Evolutionary conservation across 2,888 invertebrate genomes (phyloP).

Genomic region (Parnassius smintheus): DNA sequence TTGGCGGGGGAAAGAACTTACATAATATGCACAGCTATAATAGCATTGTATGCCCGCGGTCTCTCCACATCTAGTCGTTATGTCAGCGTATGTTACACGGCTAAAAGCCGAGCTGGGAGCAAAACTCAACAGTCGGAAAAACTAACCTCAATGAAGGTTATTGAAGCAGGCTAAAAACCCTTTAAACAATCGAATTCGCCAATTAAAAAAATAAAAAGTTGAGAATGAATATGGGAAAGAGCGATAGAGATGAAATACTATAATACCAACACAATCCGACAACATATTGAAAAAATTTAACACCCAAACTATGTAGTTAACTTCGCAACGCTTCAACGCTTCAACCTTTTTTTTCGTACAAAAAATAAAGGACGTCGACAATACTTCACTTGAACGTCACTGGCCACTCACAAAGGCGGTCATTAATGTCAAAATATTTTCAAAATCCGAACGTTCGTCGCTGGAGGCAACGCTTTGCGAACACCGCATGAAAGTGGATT

Average conservation of each 20-base stretch:
- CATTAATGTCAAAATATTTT: conserved; percentile 80
- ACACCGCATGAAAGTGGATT: conserved; percentile 43
- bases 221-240: too few relatives aligned
- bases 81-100: too few relatives aligned
- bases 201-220: too few relatives aligned
- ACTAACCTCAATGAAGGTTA: too few relatives aligned
- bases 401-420: conserved; percentile 58
- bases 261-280: conserved; percentile 6
- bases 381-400: conserved; percentile 57
- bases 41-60: too few relatives aligned
- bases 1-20: too few relatives aligned
- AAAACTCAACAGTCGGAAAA: too few relatives aligned
- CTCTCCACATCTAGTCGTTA: too few relatives aligned
- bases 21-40: too few relatives aligned
- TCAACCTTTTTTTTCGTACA: conserved; percentile 29
- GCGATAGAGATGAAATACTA: not conserved
- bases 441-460: conserved; percentile 68
- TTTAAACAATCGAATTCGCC: too few relatives aligned
- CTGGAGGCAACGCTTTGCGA: conserved; percentile 60
- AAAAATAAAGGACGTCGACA: conserved; percentile 40
- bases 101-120: too few relatives aligned
- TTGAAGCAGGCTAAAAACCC: too few relatives aligned
- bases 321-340: conserved; percentile 29
- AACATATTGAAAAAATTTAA: conserved; percentile 14
- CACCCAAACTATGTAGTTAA: conserved; percentile 24